phyloP scores from a whole-genome alignment of 1,140 invertebrate species.

The Papilio machaon region DNA sequence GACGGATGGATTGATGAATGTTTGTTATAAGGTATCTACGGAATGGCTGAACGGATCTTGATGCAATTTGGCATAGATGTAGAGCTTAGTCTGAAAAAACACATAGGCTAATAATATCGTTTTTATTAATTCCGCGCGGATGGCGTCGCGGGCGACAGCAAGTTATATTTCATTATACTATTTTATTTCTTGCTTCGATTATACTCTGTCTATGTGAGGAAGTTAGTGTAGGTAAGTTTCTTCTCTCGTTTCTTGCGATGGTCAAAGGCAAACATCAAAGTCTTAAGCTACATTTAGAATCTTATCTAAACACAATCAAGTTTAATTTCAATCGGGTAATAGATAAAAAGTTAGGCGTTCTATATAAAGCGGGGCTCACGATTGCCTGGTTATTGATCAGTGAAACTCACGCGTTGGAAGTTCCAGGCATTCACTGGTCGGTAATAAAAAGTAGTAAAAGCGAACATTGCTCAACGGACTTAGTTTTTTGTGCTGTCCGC shows the following conservation, averaged over 20 bases:
- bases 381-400: background rate
- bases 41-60: too few relatives aligned
- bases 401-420: conserved; percentile 17
- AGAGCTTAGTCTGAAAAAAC: too few relatives aligned
- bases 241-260: background rate
- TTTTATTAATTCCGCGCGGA: too few relatives aligned
- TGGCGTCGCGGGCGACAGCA: too few relatives aligned
- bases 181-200: background rate
- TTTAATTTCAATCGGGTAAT: conserved; percentile 10
- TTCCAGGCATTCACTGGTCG: conserved; percentile 2
- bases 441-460: conserved; percentile 16
- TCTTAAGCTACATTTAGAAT: background rate
- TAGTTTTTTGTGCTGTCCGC: background rate
- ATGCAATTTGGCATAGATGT: too few relatives aligned
- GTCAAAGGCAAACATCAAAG: background rate
- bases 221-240: background rate
- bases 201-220: background rate
- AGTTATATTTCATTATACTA: background rate
- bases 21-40: too few relatives aligned
- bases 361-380: background rate
- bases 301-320: background rate
- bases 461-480: conserved; percentile 13
- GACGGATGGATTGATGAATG: too few relatives aligned
- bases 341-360: background rate
- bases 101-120: too few relatives aligned